Evolutionary conservation across 1,140 invertebrate species (phyloP).

Genomic region (Zeugodacus cucurbitae): DNA sequence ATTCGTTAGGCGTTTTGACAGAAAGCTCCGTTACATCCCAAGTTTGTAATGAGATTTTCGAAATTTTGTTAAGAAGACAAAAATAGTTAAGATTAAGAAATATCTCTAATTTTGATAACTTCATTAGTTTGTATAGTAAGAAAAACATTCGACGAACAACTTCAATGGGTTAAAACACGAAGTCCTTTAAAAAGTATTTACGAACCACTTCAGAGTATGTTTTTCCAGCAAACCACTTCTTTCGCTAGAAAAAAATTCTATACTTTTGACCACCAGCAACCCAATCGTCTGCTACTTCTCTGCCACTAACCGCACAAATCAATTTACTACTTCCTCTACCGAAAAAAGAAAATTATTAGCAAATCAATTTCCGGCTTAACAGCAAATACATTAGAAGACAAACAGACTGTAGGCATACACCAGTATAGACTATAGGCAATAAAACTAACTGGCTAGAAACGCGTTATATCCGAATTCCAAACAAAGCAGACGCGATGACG

Average conservation of each 20-base stretch:
- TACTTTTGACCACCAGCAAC: background rate
- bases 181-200: background rate
- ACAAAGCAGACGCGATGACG: slow-evolving; percentile 19
- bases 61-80: too few species aligned
- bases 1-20: too few species aligned
- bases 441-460: background rate
- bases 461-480: slow-evolving; percentile 27
- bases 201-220: background rate
- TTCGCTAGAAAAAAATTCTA: too few species aligned
- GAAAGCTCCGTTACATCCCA: too few species aligned
- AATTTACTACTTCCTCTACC: slow-evolving; percentile 4
- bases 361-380: slow-evolving; percentile 25
- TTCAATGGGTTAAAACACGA: too few species aligned
- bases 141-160: too few species aligned
- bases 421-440: background rate
- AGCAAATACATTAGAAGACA: background rate
- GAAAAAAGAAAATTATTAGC: slow-evolving; percentile 14
- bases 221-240: background rate
- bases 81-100: too few species aligned
- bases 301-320: background rate
- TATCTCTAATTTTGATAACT: too few species aligned
- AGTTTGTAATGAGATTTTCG: too few species aligned
- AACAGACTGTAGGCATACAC: background rate
- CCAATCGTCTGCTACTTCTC: background rate
- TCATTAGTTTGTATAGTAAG: too few species aligned